These are phyloP conservation scores for Serilophus lunatus DNA, from an alignment of 2,113 vertebrate species.

Conservation along the genomic window DNA sequence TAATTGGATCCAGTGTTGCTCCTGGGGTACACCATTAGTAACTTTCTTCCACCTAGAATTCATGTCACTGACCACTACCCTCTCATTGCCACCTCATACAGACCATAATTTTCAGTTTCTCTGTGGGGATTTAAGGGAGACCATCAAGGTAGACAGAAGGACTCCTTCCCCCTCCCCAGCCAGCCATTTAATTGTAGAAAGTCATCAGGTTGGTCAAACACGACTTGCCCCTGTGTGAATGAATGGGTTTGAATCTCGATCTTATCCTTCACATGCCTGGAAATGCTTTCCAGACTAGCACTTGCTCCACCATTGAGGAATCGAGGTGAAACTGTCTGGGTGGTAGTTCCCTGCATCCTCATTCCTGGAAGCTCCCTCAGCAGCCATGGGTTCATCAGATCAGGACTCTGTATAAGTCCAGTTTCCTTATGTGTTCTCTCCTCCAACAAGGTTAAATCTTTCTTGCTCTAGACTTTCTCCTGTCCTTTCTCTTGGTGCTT, in stretches of 20 bases:
- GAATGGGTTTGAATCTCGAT: not conserved
- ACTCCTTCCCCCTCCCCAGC: not conserved
- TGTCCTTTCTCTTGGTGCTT: not conserved
- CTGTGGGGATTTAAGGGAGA: not conserved
- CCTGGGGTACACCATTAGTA: not conserved
- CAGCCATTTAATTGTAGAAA: not conserved
- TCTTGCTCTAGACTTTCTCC: not conserved
- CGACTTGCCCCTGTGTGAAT: not conserved
- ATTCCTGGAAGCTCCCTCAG: not conserved
- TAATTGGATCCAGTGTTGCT: not conserved
- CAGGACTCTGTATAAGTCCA: not conserved
- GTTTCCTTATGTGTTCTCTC: not conserved
- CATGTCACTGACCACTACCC: not conserved
- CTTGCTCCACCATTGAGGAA: not conserved
- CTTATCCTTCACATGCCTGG: not conserved
- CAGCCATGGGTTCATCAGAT: not conserved
- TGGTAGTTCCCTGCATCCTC: not conserved
- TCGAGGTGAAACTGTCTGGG: accelerated
- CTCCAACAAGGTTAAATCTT: not conserved
- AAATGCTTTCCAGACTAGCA: not conserved
- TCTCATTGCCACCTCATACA: not conserved
- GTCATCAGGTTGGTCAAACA: not conserved
- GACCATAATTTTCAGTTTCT: not conserved
- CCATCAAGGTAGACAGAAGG: not conserved
- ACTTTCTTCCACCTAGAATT: not conserved